phyloP scores from a whole-genome alignment of 1,140 invertebrate species.

The Aricia agestis region DNA sequence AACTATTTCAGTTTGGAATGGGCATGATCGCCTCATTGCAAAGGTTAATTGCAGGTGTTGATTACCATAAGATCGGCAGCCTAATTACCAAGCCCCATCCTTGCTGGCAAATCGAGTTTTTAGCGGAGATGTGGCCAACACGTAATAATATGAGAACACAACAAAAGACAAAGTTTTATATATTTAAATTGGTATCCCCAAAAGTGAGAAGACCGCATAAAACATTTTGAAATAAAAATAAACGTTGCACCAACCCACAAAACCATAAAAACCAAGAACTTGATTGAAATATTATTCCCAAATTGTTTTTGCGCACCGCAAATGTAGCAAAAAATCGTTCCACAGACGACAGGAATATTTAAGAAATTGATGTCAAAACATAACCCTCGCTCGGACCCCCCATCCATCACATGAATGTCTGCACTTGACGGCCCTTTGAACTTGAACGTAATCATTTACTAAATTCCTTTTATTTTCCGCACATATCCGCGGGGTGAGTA shows the following conservation, averaged over 20 bases:
- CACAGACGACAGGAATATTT: not conserved
- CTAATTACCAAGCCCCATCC: too few relatives aligned
- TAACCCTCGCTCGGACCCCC: not conserved
- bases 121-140: too few relatives aligned
- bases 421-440: slow-evolving; percentile 2
- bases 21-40: too few relatives aligned
- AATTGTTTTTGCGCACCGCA: not conserved
- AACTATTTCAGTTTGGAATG: too few relatives aligned
- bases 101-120: too few relatives aligned
- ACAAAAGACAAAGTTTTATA: too few relatives aligned
- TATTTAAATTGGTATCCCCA: too few relatives aligned
- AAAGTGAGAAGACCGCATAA: too few relatives aligned
- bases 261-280: not conserved
- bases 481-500: not conserved
- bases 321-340: not conserved
- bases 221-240: too few relatives aligned
- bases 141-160: too few relatives aligned
- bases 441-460: not conserved
- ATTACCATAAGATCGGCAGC: too few relatives aligned
- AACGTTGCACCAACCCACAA: not conserved
- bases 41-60: too few relatives aligned
- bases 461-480: slow-evolving; percentile 1
- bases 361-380: slow-evolving; percentile 2
- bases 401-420: not conserved
- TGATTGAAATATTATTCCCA: not conserved